Conservation (phyloP, 1,140 invertebrate species). For the Orchestia grillus region DNA sequence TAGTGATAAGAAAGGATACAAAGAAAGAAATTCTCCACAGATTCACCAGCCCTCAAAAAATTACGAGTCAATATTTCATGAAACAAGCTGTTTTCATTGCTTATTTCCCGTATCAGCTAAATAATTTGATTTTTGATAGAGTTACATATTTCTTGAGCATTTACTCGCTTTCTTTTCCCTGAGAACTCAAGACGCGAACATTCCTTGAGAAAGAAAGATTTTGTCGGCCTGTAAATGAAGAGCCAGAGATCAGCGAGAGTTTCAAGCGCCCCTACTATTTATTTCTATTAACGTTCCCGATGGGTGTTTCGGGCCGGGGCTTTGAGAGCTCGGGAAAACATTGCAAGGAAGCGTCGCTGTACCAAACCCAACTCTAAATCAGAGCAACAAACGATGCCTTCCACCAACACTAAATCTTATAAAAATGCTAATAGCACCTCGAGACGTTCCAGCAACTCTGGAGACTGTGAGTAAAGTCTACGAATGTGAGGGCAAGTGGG, state of each 20-base stretch:
- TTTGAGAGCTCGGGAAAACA: neutral
- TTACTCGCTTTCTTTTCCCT: neutral
- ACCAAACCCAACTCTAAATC: constrained; percentile 34
- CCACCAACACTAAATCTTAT: constrained; percentile 48
- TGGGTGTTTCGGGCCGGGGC: neutral
- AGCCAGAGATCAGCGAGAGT: neutral
- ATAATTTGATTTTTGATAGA: neutral
- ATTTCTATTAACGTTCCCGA: constrained; percentile 35
- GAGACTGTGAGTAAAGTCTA: neutral
- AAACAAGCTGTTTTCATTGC: neutral
- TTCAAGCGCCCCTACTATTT: neutral
- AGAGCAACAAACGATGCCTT: constrained; percentile 49
- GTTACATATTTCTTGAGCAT: neutral
- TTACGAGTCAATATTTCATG: no score
- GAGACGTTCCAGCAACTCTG: neutral
- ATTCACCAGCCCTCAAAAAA: no score
- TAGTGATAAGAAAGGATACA: no score
- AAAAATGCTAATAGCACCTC: constrained; percentile 44
- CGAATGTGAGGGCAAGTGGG: neutral
- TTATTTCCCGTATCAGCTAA: neutral
- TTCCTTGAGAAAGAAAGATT: neutral
- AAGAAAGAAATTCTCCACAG: no score
- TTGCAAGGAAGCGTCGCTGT: constrained; percentile 14
- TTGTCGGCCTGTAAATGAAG: neutral
- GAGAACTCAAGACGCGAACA: neutral